These are phyloP conservation scores for Acyrthosiphon pisum DNA, from an alignment of 1,140 invertebrate genomes.

Conservation along the genomic window DNA sequence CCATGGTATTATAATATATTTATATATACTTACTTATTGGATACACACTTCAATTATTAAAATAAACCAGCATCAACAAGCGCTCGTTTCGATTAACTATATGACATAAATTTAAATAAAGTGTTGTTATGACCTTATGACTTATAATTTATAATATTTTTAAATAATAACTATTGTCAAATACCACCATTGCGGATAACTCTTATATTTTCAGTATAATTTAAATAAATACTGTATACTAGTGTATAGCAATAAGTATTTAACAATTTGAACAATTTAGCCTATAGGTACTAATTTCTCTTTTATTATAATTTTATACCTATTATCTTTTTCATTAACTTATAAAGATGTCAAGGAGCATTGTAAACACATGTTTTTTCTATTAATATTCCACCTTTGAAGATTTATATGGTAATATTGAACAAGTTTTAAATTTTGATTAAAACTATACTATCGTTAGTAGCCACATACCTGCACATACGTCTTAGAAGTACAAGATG, in stretches of 20 bases:
- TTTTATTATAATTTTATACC: not conserved
- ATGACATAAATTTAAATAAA: not conserved
- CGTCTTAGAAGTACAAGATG: no score
- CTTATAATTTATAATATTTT: not conserved
- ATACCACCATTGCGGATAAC: not conserved
- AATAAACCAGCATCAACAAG: not conserved
- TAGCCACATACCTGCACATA: no score
- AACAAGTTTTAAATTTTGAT: slow-evolving; percentile 1
- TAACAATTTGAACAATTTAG: not conserved
- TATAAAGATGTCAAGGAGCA: not conserved
- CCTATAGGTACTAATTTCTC: not conserved
- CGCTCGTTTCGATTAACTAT: not conserved
- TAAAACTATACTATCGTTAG: not conserved
- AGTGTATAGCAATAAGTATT: not conserved
- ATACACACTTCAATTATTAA: not conserved
- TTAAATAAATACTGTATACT: not conserved
- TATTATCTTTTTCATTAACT: not conserved
- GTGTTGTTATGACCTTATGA: not conserved
- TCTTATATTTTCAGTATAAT: not conserved
- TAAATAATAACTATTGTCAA: not conserved
- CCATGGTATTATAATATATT: no score
- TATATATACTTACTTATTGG: no score
- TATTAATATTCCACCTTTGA: not conserved
- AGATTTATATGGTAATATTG: not conserved
- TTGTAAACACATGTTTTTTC: not conserved